Conservation (phyloP, 1,140 invertebrate genomes). For the Olivierus martensii region DNA sequence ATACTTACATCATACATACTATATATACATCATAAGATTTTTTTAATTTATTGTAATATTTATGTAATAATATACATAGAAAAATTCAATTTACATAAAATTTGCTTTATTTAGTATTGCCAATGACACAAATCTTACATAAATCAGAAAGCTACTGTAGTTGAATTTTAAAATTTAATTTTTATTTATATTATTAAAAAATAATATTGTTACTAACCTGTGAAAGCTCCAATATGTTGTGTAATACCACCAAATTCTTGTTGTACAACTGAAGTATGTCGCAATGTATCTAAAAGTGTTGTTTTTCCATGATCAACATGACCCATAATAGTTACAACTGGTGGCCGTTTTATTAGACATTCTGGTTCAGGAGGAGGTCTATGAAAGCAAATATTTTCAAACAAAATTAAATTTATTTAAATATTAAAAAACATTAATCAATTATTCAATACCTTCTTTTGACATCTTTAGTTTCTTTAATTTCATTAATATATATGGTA, state of each 20-base stretch:
- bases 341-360: constrained; percentile 51
- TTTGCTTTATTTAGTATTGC: too few relatives aligned
- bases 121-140: too few relatives aligned
- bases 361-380: constrained; percentile 45
- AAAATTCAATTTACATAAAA: too few relatives aligned
- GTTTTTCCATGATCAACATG: constrained; percentile 99
- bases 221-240: constrained; percentile 98
- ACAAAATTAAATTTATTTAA: neutral
- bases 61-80: too few relatives aligned
- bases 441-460: neutral
- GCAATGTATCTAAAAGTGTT: constrained; percentile 78
- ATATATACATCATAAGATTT: too few relatives aligned
- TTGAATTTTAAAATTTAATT: neutral
- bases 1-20: too few relatives aligned
- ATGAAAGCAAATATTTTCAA: neutral
- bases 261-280: constrained; percentile 71
- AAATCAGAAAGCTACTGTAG: too few relatives aligned
- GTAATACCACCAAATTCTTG: constrained; percentile 98
- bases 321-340: constrained; percentile 96
- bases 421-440: neutral
- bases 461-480: neutral
- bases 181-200: neutral
- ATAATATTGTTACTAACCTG: constrained; percentile 32
- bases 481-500: neutral
- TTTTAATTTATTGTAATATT: too few relatives aligned